Evolutionary conservation across 2,888 invertebrate genomes (phyloP).

Genomic region (Globia sparganii): DNA sequence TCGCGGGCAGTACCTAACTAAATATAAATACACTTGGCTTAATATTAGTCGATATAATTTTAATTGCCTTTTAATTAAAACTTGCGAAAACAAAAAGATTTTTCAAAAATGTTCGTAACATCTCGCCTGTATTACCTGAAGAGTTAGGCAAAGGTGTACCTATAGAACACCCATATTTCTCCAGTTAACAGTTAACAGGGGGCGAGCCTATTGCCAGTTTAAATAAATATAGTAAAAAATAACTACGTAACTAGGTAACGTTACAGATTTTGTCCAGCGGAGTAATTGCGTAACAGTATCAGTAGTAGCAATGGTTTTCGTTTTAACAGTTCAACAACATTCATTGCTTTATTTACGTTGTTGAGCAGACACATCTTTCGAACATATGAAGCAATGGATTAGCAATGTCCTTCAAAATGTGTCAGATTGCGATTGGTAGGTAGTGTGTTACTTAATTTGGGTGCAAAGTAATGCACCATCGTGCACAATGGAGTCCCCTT

Average conservation of each 20-base stretch:
- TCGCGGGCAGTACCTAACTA: background rate
- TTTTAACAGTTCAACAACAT: no score
- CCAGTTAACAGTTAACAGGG: background rate
- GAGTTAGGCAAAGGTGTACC: background rate
- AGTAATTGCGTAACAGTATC: no score
- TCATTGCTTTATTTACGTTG: no score
- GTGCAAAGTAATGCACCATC: background rate
- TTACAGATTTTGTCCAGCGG: background rate
- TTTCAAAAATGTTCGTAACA: background rate
- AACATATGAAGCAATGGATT: no score
- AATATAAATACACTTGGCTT: background rate
- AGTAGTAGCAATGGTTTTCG: no score
- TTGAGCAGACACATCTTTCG: no score
- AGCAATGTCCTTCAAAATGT: no score
- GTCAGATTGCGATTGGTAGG: no score
- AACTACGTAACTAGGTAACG: background rate
- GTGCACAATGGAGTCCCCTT: constrained; percentile 2
- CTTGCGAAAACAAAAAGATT: background rate
- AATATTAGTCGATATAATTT: background rate
- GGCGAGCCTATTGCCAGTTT: background rate
- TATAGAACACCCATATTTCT: background rate
- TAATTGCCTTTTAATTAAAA: background rate
- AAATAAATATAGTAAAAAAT: background rate
- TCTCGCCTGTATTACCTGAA: background rate
- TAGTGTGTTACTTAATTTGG: no score